Conservation (phyloP, 2,888 invertebrate genomes). For the Xestia rhomboidea region DNA sequence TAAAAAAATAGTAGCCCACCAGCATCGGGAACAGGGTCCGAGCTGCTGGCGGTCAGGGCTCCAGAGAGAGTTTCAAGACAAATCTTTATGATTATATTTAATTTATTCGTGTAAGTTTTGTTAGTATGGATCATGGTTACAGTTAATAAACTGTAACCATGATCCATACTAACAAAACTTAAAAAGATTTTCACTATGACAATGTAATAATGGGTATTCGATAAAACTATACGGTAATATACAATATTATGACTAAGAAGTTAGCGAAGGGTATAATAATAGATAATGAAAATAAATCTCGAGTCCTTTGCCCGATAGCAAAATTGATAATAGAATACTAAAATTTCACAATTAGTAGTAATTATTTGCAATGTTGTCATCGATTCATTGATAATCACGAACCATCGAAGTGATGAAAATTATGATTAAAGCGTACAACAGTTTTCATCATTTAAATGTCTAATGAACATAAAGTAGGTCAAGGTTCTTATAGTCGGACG, state of each 20-base stretch:
- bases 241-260: constrained; percentile 28
- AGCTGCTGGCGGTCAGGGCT: no score
- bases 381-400: constrained; percentile 1
- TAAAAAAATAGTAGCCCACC: no score
- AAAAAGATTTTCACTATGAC: not conserved
- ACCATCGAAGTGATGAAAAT: constrained; percentile 32
- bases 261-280: constrained; percentile 15
- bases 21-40: no score
- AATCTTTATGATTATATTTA: not conserved
- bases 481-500: no score
- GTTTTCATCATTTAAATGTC: constrained; percentile 8
- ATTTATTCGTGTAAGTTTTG: not conserved
- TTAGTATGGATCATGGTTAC: not conserved
- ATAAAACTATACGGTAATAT: not conserved
- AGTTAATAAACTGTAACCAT: no score
- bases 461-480: not conserved
- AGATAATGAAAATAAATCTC: constrained; percentile 51
- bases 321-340: constrained; percentile 32
- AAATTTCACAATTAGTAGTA: constrained; percentile 51
- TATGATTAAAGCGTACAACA: not conserved
- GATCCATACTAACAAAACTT: no score
- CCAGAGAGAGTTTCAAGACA: constrained; percentile 3
- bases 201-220: not conserved
- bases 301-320: constrained; percentile 48
- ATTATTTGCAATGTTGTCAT: constrained; percentile 37